A percentile compares a stretch with the other conserved stretches of the same genome.
Conservation (phyloP, 2,113 vertebrate species). For the Lathamus discolor region DNA sequence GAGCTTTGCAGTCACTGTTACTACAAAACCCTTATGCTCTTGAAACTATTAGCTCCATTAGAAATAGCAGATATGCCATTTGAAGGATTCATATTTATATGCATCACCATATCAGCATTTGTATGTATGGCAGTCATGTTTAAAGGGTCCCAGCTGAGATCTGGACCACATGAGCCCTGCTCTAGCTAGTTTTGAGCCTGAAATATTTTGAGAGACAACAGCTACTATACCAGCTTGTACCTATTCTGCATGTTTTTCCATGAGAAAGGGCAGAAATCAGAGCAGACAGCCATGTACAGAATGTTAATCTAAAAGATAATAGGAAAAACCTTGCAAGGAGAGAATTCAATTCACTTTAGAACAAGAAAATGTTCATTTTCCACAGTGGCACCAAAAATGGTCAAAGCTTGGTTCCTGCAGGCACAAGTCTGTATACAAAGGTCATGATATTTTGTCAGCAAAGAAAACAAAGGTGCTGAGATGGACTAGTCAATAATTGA, state of each 20-base stretch:
- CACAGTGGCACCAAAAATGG: background rate
- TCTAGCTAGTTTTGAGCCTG: background rate
- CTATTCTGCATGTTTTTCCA: background rate
- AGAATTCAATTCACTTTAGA: slow-evolving; percentile 17
- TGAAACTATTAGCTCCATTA: background rate
- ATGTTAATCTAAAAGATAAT: background rate
- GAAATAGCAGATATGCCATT: background rate
- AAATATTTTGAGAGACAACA: background rate
- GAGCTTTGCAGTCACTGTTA: background rate
- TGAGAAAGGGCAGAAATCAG: background rate
- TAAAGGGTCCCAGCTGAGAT: background rate
- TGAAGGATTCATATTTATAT: background rate
- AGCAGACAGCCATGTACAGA: background rate
- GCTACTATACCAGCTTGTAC: background rate
- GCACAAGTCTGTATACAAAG: background rate
- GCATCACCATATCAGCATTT: background rate
- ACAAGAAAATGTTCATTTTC: background rate
- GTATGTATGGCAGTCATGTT: background rate
- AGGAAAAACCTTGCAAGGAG: background rate
- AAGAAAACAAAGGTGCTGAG: slow-evolving; percentile 32
- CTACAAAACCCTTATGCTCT: background rate
- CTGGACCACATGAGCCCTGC: background rate
- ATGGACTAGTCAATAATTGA: slow-evolving; percentile 48
- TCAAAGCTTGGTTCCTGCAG: background rate
- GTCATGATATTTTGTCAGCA: slow-evolving; percentile 6